phyloP scores from a whole-genome alignment of 2,888 invertebrate species.

The Ephialtes manifestator region DNA sequence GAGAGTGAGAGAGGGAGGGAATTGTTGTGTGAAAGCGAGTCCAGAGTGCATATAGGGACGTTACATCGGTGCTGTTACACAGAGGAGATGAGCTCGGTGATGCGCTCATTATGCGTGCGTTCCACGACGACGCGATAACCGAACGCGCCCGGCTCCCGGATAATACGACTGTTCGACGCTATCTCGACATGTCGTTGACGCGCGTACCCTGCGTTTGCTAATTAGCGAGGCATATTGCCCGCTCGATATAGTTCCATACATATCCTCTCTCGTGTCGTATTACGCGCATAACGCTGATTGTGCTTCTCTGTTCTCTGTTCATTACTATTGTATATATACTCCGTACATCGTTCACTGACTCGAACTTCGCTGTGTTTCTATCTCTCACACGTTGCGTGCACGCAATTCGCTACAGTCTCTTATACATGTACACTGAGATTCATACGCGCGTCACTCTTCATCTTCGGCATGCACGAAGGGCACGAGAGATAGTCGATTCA shows the following conservation, averaged over 20 bases:
- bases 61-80: slow-evolving; percentile 62
- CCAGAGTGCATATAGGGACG: slow-evolving; percentile 25
- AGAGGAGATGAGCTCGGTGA: slow-evolving; percentile 68
- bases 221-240: slow-evolving; percentile 65
- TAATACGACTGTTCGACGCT: slow-evolving; percentile 75
- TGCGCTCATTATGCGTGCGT: slow-evolving; percentile 69
- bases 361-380: not conserved
- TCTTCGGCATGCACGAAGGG: slow-evolving; percentile 55
- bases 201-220: slow-evolving; percentile 59
- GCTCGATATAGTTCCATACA: slow-evolving; percentile 12
- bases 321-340: not conserved
- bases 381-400: slow-evolving; percentile 42
- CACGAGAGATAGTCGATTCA: slow-evolving; percentile 43
- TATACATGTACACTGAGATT: slow-evolving; percentile 48
- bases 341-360: slow-evolving; percentile 1
- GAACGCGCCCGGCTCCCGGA: slow-evolving; percentile 64
- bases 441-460: slow-evolving; percentile 68
- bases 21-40: not conserved
- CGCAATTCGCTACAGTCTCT: slow-evolving; percentile 44
- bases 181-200: slow-evolving; percentile 75
- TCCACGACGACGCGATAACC: slow-evolving; percentile 66
- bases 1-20: slow-evolving; percentile 22
- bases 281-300: not conserved
- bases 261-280: not conserved
- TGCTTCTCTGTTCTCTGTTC: not conserved